Conservation (phyloP, 2,888 invertebrate genomes). For the Geotrupes spiniger region DNA sequence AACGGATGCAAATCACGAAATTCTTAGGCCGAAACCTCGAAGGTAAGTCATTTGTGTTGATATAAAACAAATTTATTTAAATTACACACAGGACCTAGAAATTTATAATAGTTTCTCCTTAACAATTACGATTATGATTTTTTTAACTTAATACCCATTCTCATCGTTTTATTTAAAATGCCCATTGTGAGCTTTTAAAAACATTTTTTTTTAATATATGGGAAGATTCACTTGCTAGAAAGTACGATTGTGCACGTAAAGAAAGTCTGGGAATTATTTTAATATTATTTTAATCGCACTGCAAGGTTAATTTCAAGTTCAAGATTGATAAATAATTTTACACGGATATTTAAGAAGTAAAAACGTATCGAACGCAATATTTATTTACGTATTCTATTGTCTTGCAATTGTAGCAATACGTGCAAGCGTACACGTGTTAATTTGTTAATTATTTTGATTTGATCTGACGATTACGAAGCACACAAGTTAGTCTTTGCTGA, state of each 20-base stretch:
- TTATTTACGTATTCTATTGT: background rate
- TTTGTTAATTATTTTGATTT: too few relatives aligned
- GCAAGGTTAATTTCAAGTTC: conserved; percentile 14
- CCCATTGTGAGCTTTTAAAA: background rate
- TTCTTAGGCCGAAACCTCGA: conserved; percentile 80
- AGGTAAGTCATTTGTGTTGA: conserved; percentile 53
- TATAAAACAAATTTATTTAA: background rate
- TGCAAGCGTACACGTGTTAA: too few relatives aligned
- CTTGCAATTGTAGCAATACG: too few relatives aligned
- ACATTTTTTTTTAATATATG: background rate
- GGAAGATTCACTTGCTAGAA: conserved; percentile 4
- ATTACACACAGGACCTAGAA: background rate
- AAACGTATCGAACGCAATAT: background rate
- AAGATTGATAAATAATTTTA: conserved; percentile 5
- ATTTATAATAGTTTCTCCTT: background rate
- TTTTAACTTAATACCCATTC: background rate
- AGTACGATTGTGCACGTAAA: background rate
- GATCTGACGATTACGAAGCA: too few relatives aligned
- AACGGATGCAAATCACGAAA: conserved; percentile 77
- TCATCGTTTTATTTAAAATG: conserved; percentile 1
- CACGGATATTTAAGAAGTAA: background rate
- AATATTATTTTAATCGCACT: conserved; percentile 1
- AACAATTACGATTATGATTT: background rate
- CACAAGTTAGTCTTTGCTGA: too few relatives aligned
- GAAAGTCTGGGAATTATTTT: conserved; percentile 13